Base-by-base conservation (phyloP, 2,797 vertebrate species). In the Phrynocephalus vlangalii region DNA sequence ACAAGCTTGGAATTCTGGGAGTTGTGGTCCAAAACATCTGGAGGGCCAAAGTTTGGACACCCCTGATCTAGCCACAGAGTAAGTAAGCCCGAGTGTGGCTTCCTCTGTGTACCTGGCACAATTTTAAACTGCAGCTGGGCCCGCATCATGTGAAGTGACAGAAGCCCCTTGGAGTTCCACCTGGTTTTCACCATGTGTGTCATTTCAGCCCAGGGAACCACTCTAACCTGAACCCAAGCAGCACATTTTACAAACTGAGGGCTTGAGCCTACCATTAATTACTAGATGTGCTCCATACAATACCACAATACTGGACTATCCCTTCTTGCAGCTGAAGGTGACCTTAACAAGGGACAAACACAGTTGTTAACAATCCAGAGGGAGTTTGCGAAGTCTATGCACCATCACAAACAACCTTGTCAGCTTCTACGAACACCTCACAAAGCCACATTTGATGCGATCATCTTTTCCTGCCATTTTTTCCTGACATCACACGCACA, bases 231-330 rank as follows among this genome's bases (percentile, higher is more conserved):
- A 56, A 56, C 52, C 52, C 13, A 56, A 56, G 11, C 52, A 56
- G 52, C 52, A 56, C 11, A 56, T 56, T 68, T 85, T 86, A 67
- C 71, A 81, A 16, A 33, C 48, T 60, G 81, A 24, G 30, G 33
- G 10, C 66, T 56, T 52, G 4, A 66, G 44, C 91, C 80, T 88
- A 68, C 91, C 90, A 88, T 89, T n/a, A 89, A 88, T 89, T n/a
- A 89, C 73, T 80, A 89, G 2, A n/a, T 30, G 83, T 56, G 68
- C 85, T 83, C 86, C 86, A 93, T 87, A 92, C 90, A 95, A 90
- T 92, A 87, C 89, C 91, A 91, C 89, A 93, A 91, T 94, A 87
- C 89, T 91, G 93, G 94, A 92, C 90, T 84, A 84, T 79, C 90
- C 89, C 82, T 90, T 90, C 90, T 92, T 90, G 79, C 86, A 95